Evolutionary conservation across 2,888 invertebrate genomes (phyloP), one percentile per base, ranked within the genome.

Genomic region (Schrankia costaestrigalis): DNA sequence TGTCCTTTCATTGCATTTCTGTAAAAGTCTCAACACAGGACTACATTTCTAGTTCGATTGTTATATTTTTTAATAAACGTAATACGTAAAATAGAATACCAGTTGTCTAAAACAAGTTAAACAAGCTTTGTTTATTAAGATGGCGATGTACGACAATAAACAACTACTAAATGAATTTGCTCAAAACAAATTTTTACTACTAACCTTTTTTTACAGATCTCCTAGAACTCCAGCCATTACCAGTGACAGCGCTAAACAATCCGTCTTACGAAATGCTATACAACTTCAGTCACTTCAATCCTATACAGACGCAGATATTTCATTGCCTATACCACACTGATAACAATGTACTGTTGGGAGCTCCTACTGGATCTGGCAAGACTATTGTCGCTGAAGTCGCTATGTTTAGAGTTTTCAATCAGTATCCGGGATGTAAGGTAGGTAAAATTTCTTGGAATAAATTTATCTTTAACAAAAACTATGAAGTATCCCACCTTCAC

Each of bases 371-470:
- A 0, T 98, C 98, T 0, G 99, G 99, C 19, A 99, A 99, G 89
- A 99, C 99, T 0, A 96, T 99, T 26, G 97, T 96, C 0, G 99
- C 99, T 0, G 99, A 99, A 79, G 91, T 99, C 13, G 99, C 99
- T 23, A 97, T 99, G 88, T 96, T 98, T 64, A 90, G 97, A 31
- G 93, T 97, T 0, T 97, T 98, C 61, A 93, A 93, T 44, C 90
- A 92, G 41, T 91, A 94, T 64, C 96, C 97, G 0, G 90, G 91
- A 2, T 90, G 92, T 46, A 97, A 96, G 89, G 94, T 93, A 51
- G 15, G 17, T 5, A 3, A 17, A 17, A 17, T 17, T n/a, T n/a
- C n/a, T n/a, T n/a, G n/a, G n/a, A n/a, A n/a, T n/a, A n/a, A n/a
- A n/a, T n/a, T n/a, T n/a, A n/a, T n/a, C n/a, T n/a, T n/a, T n/a